phyloP scores from a whole-genome alignment of 2,113 vertebrate genomes.

The Aramus guarauna region DNA sequence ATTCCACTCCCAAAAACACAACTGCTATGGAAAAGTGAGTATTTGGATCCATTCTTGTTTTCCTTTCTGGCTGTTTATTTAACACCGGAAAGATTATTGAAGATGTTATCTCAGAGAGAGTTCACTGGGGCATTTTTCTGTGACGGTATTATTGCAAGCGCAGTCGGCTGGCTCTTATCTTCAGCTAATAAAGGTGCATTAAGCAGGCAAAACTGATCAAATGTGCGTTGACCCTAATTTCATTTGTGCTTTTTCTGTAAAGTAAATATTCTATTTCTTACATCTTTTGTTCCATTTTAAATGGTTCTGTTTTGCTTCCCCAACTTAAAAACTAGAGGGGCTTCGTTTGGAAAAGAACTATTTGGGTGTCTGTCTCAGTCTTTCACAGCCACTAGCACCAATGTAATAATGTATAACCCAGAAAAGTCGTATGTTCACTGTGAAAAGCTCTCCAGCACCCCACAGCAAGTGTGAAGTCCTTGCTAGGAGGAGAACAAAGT shows the following conservation, averaged over 20 bases:
- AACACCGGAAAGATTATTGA: conserved; percentile 2
- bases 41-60: conserved; percentile 22
- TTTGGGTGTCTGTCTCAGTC: background rate
- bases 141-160: background rate
- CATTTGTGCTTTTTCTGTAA: background rate
- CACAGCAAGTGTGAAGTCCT: background rate
- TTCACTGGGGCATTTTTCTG: conserved; percentile 15
- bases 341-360: background rate
- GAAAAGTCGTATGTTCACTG: background rate
- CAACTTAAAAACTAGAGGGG: background rate
- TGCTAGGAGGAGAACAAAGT: background rate
- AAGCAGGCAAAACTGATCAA: background rate
- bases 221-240: background rate
- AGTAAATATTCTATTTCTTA: background rate
- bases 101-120: conserved; percentile 23
- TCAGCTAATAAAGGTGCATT: background rate
- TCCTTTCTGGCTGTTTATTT: conserved; percentile 13
- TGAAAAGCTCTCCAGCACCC: background rate
- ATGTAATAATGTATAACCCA: background rate
- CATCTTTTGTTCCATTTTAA: background rate
- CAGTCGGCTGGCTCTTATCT: background rate
- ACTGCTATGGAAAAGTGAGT: conserved; percentile 1
- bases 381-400: background rate
- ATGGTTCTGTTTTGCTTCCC: background rate
- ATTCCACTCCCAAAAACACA: conserved; percentile 46